Percentiles rank a stretch among this genome's conserved stretches.
These are phyloP conservation scores for Chaetops frenatus DNA, from an alignment of 2,113 vertebrate species.

Conservation along the genomic window DNA sequence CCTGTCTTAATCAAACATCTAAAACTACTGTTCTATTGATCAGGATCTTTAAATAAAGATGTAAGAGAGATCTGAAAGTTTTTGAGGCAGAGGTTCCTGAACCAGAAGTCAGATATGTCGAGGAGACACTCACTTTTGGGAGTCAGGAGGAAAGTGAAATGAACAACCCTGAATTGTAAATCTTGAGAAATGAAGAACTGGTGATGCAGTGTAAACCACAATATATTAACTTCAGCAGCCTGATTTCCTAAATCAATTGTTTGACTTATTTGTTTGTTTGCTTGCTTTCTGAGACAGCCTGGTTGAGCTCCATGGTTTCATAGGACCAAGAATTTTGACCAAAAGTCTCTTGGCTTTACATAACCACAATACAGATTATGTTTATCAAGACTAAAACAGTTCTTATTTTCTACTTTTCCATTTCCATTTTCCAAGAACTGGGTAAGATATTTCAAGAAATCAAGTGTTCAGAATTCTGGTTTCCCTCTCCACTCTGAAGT, in stretches of 20 bases:
- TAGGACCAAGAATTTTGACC: background rate
- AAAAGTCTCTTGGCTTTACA: background rate
- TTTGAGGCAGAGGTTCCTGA: background rate
- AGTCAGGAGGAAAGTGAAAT: background rate
- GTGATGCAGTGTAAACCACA: background rate
- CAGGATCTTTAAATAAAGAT: background rate
- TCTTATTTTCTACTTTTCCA: background rate
- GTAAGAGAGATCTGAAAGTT: background rate
- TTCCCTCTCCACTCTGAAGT: background rate
- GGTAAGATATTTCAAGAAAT: background rate
- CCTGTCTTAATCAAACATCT: background rate
- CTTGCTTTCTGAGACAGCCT: background rate
- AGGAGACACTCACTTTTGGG: background rate
- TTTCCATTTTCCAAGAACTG: background rate
- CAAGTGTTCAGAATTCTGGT: background rate
- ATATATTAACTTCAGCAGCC: background rate
- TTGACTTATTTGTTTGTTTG: background rate
- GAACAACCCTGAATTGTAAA: background rate
- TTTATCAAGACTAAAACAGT: background rate
- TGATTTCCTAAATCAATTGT: background rate
- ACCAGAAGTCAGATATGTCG: background rate
- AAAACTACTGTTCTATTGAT: background rate
- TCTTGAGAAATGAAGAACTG: background rate
- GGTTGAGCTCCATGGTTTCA: rapidly evolving
- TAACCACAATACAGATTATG: rapidly evolving